A percentile compares a stretch with the other conserved stretches of the same genome.
phyloP scores from a whole-genome alignment of 2,888 invertebrate species.

The Archips xylosteana region DNA sequence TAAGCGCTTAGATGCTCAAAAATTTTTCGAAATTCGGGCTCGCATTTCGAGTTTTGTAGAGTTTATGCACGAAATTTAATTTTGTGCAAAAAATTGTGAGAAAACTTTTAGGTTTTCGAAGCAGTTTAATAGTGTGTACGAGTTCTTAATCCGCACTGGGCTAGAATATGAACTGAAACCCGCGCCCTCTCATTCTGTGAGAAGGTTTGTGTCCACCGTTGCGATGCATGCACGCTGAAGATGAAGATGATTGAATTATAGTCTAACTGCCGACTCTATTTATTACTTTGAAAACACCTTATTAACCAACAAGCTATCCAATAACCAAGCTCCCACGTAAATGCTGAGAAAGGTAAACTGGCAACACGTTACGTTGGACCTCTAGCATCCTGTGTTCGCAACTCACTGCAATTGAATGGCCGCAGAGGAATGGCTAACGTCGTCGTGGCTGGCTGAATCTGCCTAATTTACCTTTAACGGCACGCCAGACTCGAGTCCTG shows the following conservation, averaged over 20 bases:
- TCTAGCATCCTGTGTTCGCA: slow-evolving; percentile 48
- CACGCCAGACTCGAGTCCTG: slow-evolving; percentile 22
- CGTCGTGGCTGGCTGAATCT: slow-evolving; percentile 49
- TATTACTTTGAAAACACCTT: slow-evolving; percentile 7
- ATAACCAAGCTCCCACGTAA: slow-evolving; percentile 31
- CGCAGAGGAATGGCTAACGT: slow-evolving; percentile 49
- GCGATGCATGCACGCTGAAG: no score
- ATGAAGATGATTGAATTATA: background rate
- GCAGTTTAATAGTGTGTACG: no score
- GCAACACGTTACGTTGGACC: slow-evolving; percentile 55
- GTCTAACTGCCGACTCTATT: background rate
- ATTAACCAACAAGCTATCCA: slow-evolving; percentile 10
- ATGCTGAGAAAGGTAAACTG: slow-evolving; percentile 50
- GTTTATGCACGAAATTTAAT: no score
- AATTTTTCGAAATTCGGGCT: no score
- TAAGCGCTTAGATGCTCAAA: no score
- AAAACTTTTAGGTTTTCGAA: no score
- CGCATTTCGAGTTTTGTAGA: no score
- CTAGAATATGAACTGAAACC: no score
- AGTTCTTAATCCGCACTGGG: no score
- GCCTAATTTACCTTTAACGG: slow-evolving; percentile 57
- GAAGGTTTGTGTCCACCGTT: no score
- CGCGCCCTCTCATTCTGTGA: no score
- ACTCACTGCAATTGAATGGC: slow-evolving; percentile 61
- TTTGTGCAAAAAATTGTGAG: no score